phyloP scores from a whole-genome alignment of 1,140 invertebrate species.

The Eubasilissa regina region DNA sequence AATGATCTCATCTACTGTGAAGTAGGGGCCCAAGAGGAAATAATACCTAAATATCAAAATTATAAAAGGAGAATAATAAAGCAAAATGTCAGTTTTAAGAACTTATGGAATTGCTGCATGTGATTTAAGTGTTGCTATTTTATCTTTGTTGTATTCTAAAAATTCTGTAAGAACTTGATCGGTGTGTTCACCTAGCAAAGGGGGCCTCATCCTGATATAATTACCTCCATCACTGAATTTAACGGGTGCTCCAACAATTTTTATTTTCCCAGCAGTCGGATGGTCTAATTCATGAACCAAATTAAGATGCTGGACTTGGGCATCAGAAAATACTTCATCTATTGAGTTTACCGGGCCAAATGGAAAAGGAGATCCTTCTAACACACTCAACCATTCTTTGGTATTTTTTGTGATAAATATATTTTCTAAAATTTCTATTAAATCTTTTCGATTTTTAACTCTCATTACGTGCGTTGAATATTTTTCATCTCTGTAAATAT shows the following conservation, averaged over 20 bases:
- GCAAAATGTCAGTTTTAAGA: too few species aligned
- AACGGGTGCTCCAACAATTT: slow-evolving; percentile 90
- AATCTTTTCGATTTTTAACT: slow-evolving; percentile 82
- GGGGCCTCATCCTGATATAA: slow-evolving; percentile 82
- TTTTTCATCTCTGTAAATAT: slow-evolving; percentile 77
- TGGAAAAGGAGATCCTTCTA: slow-evolving; percentile 86
- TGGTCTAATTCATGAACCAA: slow-evolving; percentile 86
- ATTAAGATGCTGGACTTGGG: slow-evolving; percentile 83
- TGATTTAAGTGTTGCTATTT: slow-evolving; percentile 74
- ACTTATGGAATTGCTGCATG: slow-evolving; percentile 48
- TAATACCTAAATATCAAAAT: too few species aligned
- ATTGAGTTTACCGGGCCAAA: slow-evolving; percentile 93
- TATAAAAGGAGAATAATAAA: too few species aligned
- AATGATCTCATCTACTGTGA: too few species aligned
- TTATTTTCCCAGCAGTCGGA: slow-evolving; percentile 79
- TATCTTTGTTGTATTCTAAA: slow-evolving; percentile 77
- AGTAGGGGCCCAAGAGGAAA: too few species aligned
- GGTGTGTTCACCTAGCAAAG: slow-evolving; percentile 91
- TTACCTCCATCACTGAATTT: slow-evolving; percentile 83
- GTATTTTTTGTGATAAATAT: slow-evolving; percentile 80
- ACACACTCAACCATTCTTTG: slow-evolving; percentile 82
- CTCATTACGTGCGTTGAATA: slow-evolving; percentile 83
- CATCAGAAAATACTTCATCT: slow-evolving; percentile 89
- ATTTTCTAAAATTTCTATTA: slow-evolving; percentile 77
- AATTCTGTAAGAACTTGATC: slow-evolving; percentile 80